These are phyloP conservation scores for Thereva unica DNA, from an alignment of 2,888 invertebrate species.

Conservation along the genomic window DNA sequence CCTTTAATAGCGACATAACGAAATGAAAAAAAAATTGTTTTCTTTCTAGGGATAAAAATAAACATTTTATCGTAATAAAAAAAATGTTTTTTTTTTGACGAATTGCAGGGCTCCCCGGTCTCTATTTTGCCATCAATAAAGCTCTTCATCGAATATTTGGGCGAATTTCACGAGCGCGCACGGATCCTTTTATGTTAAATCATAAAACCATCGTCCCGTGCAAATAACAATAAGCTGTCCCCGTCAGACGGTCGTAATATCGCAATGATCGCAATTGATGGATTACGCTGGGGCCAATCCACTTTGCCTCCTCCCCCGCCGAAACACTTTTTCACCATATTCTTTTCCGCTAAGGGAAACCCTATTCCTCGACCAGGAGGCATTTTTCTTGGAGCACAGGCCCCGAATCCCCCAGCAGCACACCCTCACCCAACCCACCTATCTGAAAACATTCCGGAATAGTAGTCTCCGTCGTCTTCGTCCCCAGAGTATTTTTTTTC, in stretches of 20 bases:
- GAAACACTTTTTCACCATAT: background rate
- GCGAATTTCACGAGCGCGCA: too few species aligned
- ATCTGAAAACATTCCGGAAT: too few species aligned
- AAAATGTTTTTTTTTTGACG: too few species aligned
- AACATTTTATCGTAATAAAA: too few species aligned
- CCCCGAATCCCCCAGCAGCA: constrained; percentile 15
- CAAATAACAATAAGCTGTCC: constrained; percentile 23
- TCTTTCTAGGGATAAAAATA: too few species aligned
- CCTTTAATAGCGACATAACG: too few species aligned
- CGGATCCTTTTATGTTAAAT: constrained; percentile 6
- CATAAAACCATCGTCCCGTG: constrained; percentile 32
- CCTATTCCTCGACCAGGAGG: background rate
- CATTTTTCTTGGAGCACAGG: background rate
- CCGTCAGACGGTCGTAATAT: constrained; percentile 13
- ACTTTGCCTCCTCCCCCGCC: background rate
- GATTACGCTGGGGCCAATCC: constrained; percentile 9
- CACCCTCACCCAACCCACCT: background rate
- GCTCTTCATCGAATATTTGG: too few species aligned
- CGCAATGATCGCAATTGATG: constrained; percentile 31
- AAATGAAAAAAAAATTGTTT: too few species aligned
- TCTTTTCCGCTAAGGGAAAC: too few species aligned
- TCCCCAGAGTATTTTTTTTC: background rate
- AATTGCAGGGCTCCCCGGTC: too few species aligned
- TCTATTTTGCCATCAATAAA: too few species aligned
- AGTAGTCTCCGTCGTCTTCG: too few species aligned